A percentile compares a stretch with the other conserved stretches of the same genome.
Evolutionary conservation across 2,888 invertebrate species (phyloP).

Genomic region (Drosophila multiciliata): DNA sequence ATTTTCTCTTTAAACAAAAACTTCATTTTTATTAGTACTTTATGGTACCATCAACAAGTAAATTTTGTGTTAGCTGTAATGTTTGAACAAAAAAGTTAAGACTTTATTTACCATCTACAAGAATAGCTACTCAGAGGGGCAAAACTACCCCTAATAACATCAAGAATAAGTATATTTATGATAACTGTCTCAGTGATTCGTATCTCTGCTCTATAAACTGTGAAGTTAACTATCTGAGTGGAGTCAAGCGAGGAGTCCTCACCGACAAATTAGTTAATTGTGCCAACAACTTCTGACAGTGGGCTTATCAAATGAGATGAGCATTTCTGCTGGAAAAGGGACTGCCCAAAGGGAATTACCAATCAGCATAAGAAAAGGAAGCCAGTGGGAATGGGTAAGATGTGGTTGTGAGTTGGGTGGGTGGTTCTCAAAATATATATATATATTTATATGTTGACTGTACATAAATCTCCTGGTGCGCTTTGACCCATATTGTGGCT

Average conservation of each 20-base stretch:
- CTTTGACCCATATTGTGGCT: constrained; percentile 45
- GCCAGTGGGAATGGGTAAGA: neutral
- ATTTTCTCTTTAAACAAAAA: neutral
- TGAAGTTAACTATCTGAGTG: constrained; percentile 33
- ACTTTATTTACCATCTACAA: neutral
- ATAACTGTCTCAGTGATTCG: constrained; percentile 32
- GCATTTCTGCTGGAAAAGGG: neutral
- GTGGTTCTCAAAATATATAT: neutral
- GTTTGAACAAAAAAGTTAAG: neutral
- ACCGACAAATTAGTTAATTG: constrained; percentile 50
- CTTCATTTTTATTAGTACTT: neutral
- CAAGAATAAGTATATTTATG: constrained; percentile 25
- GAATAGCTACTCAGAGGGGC: constrained; percentile 12
- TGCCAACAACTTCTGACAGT: constrained; percentile 28
- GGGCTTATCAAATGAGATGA: constrained; percentile 1
- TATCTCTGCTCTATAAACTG: constrained; percentile 36
- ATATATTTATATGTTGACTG: constrained; percentile 45
- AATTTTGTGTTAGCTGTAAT: neutral
- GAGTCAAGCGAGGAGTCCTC: neutral
- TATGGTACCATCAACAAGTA: neutral
- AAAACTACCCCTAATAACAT: neutral
- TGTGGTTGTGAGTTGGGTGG: neutral
- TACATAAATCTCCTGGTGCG: constrained; percentile 50
- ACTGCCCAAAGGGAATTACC: constrained; percentile 5
- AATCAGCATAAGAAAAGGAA: constrained; percentile 34